Conservation (phyloP, 2,888 invertebrate species). For the Acrocyrtus sp. region DNA sequence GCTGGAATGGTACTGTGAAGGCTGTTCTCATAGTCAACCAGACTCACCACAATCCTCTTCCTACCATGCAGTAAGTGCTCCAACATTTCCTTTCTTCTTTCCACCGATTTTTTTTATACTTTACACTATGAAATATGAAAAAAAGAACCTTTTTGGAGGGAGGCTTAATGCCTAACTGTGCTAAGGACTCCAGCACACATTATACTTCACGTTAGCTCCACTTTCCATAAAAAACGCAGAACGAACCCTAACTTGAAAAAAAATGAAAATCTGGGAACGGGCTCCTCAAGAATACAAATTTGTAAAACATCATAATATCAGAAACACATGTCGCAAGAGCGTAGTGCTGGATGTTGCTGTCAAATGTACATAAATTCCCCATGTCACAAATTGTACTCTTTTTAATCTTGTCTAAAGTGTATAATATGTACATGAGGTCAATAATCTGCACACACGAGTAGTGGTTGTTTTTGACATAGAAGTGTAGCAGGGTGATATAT, state of each 20-base stretch:
- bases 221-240: too few relatives aligned
- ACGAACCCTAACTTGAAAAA: too few relatives aligned
- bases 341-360: background rate
- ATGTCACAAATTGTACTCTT: background rate
- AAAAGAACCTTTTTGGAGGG: too few relatives aligned
- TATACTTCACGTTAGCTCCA: too few relatives aligned
- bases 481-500: too few relatives aligned
- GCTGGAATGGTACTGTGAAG: conserved; percentile 71
- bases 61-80: conserved; percentile 50
- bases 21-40: conserved; percentile 59
- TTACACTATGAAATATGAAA: too few relatives aligned
- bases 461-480: conserved; percentile 39
- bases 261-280: too few relatives aligned
- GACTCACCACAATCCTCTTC: conserved; percentile 51
- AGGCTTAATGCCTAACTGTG: too few relatives aligned
- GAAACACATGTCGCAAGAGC: conserved; percentile 23
- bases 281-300: conserved; percentile 34
- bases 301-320: conserved; percentile 40
- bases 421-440: conserved; percentile 32
- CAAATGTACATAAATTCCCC: conserved; percentile 26
- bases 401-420: background rate
- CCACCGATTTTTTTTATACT: too few relatives aligned
- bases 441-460: conserved; percentile 34
- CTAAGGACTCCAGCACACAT: too few relatives aligned
- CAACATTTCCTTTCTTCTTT: conserved; percentile 27